phyloP scores from a whole-genome alignment of 2,113 vertebrate species.

The Gallinago paraguaiae region DNA sequence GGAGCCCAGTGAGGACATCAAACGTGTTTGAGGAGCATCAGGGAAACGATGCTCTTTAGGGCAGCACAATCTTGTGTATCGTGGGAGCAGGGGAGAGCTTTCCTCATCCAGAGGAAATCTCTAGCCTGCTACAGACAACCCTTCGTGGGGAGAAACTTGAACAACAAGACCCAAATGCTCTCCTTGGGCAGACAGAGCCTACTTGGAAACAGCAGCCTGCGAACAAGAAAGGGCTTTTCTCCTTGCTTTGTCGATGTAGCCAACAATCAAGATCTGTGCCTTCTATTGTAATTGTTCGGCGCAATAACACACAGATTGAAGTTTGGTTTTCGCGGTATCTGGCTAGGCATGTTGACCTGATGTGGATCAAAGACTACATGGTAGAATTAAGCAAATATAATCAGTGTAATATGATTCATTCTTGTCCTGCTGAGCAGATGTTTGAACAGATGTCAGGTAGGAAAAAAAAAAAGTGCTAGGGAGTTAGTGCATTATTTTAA shows the following conservation, averaged over 20 bases:
- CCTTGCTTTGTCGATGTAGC: rapidly evolving
- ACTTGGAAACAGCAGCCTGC: background rate
- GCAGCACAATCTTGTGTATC: background rate
- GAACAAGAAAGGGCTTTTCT: background rate
- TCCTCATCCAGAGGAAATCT: background rate
- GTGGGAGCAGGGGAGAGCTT: background rate
- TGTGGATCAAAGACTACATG: slow-evolving; percentile 7
- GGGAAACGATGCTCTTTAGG: background rate
- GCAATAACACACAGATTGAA: background rate
- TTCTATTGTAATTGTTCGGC: background rate
- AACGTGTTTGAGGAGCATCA: background rate
- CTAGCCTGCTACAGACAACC: background rate
- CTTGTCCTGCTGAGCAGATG: slow-evolving; percentile 40
- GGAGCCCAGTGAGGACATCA: rapidly evolving
- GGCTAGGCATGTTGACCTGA: background rate
- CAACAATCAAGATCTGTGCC: background rate
- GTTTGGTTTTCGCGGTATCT: background rate
- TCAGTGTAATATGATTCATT: slow-evolving; percentile 63
- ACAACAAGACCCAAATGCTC: background rate
- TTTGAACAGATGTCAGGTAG: slow-evolving; percentile 71
- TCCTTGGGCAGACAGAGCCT: too few relatives aligned
- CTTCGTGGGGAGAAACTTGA: rapidly evolving
- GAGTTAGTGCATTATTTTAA: slow-evolving; percentile 60
- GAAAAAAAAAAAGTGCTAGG: background rate
- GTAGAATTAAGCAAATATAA: slow-evolving; percentile 45